Base-by-base conservation (phyloP, 92 coral and sea anemone genomes). In the Pocillopora meandrina region DNA sequence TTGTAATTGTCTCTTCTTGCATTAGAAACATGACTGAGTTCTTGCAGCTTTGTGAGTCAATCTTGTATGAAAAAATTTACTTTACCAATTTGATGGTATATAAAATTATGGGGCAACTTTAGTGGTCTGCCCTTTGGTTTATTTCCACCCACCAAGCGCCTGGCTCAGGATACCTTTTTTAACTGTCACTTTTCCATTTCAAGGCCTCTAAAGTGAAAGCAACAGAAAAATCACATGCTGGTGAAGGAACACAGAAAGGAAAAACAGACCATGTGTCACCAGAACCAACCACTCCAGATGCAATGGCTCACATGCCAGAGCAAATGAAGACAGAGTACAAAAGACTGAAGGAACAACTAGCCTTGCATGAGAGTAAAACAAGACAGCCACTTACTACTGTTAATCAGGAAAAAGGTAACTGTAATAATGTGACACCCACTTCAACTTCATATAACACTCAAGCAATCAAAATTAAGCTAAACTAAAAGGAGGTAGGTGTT, bases 221-320 rank as follows among this genome's bases (percentile, higher is more conserved):
- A 19, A 3, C 62, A 63, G 57, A 31, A 23, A 9, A 20, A 55
- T 71, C 84, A 75, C 75, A 79, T 19, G 65, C 73, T 59, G 55
- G 20, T 0, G 78, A 80, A n/a, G 58, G 62, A 61, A 89, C 18
- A 49, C 47, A 56, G 3, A 42, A 78, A 47, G 70, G 59, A 33
- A 70, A 34, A 47, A 19, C 74, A 76, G 84, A 77, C 19, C 52
- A 42, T 3, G 10, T 58, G 19, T 52, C 86, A 60, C 62, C 73
- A 64, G 93, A 65, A 52, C 98, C 99, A 33, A 95, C 85, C 64
- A 96, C 99, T 19, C 99, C 99, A 15, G 99, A 96, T 86, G 99
- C 98, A 31, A 84, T 96, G 70, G 84, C 87, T 15, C 97, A 92
- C 77, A 83, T 96, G 83, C 91, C 99, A 14, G 97, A 96, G 57